A percentile compares a stretch with the other conserved stretches of the same genome.
Evolutionary conservation across 2,113 vertebrate genomes (phyloP).

Genomic region (Tor tambroides): DNA sequence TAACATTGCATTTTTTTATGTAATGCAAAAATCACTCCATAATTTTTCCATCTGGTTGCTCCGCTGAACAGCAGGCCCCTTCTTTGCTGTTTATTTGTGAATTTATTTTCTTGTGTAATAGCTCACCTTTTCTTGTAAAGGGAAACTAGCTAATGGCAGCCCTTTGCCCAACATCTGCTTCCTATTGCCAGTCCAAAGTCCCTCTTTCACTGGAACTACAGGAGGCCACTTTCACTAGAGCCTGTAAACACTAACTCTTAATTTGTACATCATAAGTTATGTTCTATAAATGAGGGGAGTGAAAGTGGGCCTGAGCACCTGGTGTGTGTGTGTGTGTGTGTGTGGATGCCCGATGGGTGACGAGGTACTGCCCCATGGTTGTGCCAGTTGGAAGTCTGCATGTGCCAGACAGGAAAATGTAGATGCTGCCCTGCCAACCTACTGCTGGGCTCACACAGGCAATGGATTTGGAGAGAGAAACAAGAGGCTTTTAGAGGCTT

Average conservation of each 20-base stretch:
- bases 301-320: constrained; percentile 72
- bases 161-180: constrained; percentile 74
- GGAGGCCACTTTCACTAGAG: constrained; percentile 75
- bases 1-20: too few relatives aligned
- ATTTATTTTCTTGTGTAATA: constrained; percentile 74
- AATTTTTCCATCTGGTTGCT: constrained; percentile 52
- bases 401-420: constrained; percentile 45
- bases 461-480: not conserved
- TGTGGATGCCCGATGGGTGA: constrained; percentile 3
- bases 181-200: constrained; percentile 69
- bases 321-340: constrained; percentile 52
- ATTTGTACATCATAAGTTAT: constrained; percentile 79
- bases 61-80: constrained; percentile 35
- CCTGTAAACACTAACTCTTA: constrained; percentile 77
- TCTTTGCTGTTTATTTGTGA: constrained; percentile 75
- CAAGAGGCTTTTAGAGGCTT: constrained; percentile 40
- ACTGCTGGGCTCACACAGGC: constrained; percentile 43
- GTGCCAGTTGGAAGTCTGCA: constrained; percentile 53
- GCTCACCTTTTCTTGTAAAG: constrained; percentile 77
- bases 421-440: constrained; percentile 33
- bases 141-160: constrained; percentile 60
- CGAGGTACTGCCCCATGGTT: constrained; percentile 29
- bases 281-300: constrained; percentile 72
- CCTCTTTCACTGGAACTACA: constrained; percentile 69
- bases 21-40: not conserved